Percentiles rank a stretch among this genome's conserved stretches.
Conservation (phyloP, 1,140 invertebrate genomes). For the Pachypsylla venusta region DNA sequence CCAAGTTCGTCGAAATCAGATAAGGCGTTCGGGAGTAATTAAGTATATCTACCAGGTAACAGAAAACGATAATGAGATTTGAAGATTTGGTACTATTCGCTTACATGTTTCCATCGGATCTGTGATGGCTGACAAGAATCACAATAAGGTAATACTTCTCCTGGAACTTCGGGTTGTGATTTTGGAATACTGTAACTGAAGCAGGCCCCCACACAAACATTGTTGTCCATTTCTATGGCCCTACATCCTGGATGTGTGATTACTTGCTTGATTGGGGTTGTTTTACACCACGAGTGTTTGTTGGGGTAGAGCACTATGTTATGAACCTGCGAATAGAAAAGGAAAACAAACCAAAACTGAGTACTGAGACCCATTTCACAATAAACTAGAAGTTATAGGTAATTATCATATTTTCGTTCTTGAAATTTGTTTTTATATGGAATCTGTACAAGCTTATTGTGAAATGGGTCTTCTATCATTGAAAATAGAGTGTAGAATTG, state of each 20-base stretch:
- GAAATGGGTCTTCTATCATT: too few relatives aligned
- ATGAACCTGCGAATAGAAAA: conserved; percentile 37
- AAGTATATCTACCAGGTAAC: too few relatives aligned
- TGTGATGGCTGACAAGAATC: conserved; percentile 48
- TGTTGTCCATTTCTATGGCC: conserved; percentile 46
- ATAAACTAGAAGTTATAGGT: too few relatives aligned
- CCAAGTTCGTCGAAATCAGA: too few relatives aligned
- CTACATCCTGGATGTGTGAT: conserved; percentile 43
- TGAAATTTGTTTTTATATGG: too few relatives aligned
- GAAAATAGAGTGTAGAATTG: too few relatives aligned
- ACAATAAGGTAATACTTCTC: conserved; percentile 49
- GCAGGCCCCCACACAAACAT: conserved; percentile 50
- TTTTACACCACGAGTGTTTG: conserved; percentile 52
- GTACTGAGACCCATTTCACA: too few relatives aligned
- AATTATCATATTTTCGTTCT: too few relatives aligned
- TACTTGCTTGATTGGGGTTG: conserved; percentile 47
- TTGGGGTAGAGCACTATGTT: conserved; percentile 50
- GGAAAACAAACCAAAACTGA: neutral
- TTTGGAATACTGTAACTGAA: conserved; percentile 52
- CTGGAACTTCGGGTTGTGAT: conserved; percentile 44
- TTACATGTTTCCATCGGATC: conserved; percentile 45
- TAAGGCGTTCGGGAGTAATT: too few relatives aligned
- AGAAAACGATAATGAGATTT: too few relatives aligned
- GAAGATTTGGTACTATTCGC: conserved; percentile 16
- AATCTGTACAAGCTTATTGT: too few relatives aligned